Conservation (phyloP, 2,888 invertebrate species). For the Caenorhabditis plicata region DNA sequence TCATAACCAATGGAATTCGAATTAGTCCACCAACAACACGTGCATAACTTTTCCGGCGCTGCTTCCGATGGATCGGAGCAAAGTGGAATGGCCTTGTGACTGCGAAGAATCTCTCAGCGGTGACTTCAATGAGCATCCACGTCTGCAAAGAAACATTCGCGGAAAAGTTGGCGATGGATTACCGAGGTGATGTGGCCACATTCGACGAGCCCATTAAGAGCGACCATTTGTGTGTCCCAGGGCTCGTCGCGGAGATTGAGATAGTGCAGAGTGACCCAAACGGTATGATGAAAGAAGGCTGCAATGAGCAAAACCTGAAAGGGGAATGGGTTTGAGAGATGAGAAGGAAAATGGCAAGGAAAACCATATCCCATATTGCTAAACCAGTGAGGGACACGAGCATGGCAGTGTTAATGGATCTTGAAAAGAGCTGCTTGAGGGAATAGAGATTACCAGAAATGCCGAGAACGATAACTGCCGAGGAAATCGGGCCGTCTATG, state of each 20-base stretch:
- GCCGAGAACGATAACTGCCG: slow-evolving; percentile 33
- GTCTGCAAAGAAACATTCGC: slow-evolving; percentile 35
- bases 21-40: slow-evolving; percentile 38
- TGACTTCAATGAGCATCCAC: slow-evolving; percentile 55
- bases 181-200: slow-evolving; percentile 55
- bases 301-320: slow-evolving; percentile 41
- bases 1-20: slow-evolving; percentile 45
- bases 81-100: slow-evolving; percentile 50
- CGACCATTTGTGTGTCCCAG: slow-evolving; percentile 39
- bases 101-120: slow-evolving; percentile 51
- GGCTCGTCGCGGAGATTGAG: slow-evolving; percentile 22
- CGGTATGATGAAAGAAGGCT: slow-evolving; percentile 44
- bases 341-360: not conserved
- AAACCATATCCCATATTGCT: slow-evolving; percentile 30
- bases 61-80: slow-evolving; percentile 23
- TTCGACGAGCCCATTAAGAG: slow-evolving; percentile 43
- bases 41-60: slow-evolving; percentile 33
- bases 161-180: not conserved
- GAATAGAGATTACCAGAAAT: slow-evolving; percentile 47
- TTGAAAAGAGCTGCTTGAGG: slow-evolving; percentile 39
- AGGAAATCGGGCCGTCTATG: slow-evolving; percentile 41
- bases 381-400: slow-evolving; percentile 48
- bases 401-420: slow-evolving; percentile 53
- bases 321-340: not conserved
- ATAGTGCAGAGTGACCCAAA: slow-evolving; percentile 44